Evolutionary conservation across 2,797 vertebrate species (phyloP).

Genomic region (Neosilurus mollespiculum): DNA sequence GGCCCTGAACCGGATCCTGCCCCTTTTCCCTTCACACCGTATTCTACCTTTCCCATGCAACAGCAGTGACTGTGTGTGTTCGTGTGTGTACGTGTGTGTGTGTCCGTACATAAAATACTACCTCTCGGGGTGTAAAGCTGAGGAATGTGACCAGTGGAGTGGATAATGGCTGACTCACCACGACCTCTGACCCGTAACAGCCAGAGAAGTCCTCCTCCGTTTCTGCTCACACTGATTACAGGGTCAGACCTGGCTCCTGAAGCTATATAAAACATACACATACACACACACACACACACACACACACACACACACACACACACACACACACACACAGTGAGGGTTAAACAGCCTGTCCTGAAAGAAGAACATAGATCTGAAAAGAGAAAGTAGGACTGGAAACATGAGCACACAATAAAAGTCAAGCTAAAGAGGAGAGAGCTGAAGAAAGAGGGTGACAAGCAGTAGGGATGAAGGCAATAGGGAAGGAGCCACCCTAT

Average conservation of each 20-base stretch:
- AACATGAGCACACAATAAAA: not conserved
- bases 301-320: constrained; percentile 24
- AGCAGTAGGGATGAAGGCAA: not conserved
- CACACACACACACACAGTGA: constrained; percentile 8
- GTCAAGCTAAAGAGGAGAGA: too few species aligned
- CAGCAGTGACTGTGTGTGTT: not conserved
- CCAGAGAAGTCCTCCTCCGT: constrained; percentile 81
- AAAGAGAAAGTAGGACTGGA: not conserved
- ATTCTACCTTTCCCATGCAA: not conserved
- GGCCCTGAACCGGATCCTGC: not conserved
- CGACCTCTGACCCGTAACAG: constrained; percentile 76
- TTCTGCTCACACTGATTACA: constrained; percentile 78
- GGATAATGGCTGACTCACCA: constrained; percentile 74
- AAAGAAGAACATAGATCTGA: constrained; percentile 6
- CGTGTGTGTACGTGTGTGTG: not conserved
- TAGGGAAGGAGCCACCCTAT: not conserved
- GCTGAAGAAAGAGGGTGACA: not conserved
- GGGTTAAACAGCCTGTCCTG: constrained; percentile 41
- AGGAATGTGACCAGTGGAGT: constrained; percentile 68
- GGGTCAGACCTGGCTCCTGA: constrained; percentile 72
- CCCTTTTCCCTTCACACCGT: not conserved
- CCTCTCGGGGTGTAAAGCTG: constrained; percentile 74
- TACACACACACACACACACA: constrained; percentile 54
- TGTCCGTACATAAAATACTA: constrained; percentile 46
- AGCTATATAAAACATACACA: constrained; percentile 59